Evolutionary conservation across 2,113 vertebrate genomes (phyloP), one percentile per base, ranked within the genome.

Genomic region (Sardina pilchardus): DNA sequence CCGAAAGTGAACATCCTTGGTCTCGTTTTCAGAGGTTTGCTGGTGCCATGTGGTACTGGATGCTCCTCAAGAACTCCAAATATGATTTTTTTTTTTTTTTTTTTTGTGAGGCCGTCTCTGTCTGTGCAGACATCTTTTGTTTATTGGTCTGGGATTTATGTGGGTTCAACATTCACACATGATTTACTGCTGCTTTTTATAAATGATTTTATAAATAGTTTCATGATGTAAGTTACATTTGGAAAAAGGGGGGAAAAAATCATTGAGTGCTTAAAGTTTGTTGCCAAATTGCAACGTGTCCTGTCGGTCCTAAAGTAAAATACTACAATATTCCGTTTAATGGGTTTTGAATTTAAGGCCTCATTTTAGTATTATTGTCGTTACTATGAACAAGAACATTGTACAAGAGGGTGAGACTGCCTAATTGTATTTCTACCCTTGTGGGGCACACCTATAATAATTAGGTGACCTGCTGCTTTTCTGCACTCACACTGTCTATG

Each of bases 101-200:
- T 34, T 34, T 71, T 71, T 30, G 19, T 36, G 16, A 78, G 39
- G 71, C 71, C 36, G 71, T 36, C 71, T 34, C 12, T 78, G 71
- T 78, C 71, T 78, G 26, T 78, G 71, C 12, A 78, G 71, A 78
- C 30, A 78, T 34, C 26, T 36, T 78, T 12, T 78, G 71, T 78
- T 78, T 78, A 78, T 78, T 78, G 71, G 26, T 78, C 26, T 78
- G 71, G 63, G 63, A 26, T 71, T 71, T 71, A 71, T 26, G 63
- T 30, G 26, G 71, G 30, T 78, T 78, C 36, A 78, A 78, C 71
- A 78, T 26, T 67, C 71, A 78, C 30, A 78, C 26, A 78, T 78
- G 26, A 34, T 78, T 78, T 34, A 17, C 71, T 78, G 26, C 17
- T 78, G 26, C 71, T 78, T 78, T 75, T 71, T 71, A 71, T 71